Conservation (phyloP, 2,888 invertebrate genomes). For the Hydropsyche betteni region DNA sequence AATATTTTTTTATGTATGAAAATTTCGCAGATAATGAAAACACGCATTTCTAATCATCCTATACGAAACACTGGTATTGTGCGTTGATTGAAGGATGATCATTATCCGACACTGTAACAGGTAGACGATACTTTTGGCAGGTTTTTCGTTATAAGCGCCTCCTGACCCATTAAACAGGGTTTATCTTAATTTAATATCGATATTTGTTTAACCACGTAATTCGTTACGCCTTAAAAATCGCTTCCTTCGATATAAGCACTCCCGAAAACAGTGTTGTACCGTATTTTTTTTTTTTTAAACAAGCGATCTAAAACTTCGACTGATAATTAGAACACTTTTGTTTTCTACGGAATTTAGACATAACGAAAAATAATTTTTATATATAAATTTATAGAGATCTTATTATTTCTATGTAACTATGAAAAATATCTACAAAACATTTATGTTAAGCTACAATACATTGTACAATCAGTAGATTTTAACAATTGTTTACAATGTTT, state of each 20-base stretch:
- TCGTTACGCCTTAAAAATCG: constrained; percentile 39
- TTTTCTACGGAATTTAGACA: constrained; percentile 40
- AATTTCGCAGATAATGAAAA: no score
- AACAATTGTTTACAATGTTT: no score
- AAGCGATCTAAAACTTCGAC: constrained; percentile 11
- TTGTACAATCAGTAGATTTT: no score
- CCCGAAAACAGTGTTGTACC: neutral
- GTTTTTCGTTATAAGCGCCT: constrained; percentile 40
- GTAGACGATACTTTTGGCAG: constrained; percentile 42
- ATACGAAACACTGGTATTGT: constrained; percentile 37
- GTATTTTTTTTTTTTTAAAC: neutral
- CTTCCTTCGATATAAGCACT: constrained; percentile 16
- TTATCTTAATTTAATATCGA: constrained; percentile 51
- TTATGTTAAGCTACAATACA: no score
- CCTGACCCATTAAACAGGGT: constrained; percentile 45
- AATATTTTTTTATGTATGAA: no score
- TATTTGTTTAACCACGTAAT: constrained; percentile 50
- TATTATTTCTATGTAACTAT: no score
- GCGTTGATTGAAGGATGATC: constrained; percentile 37
- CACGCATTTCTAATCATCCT: constrained; percentile 21
- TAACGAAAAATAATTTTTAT: no score
- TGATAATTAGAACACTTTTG: constrained; percentile 39
- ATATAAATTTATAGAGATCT: no score
- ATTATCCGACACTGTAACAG: constrained; percentile 32
- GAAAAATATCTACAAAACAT: no score